Evolutionary conservation across 53 echinoderm and acorn worm genomes (phyloP).

Genomic region (Luidia sarsii): DNA sequence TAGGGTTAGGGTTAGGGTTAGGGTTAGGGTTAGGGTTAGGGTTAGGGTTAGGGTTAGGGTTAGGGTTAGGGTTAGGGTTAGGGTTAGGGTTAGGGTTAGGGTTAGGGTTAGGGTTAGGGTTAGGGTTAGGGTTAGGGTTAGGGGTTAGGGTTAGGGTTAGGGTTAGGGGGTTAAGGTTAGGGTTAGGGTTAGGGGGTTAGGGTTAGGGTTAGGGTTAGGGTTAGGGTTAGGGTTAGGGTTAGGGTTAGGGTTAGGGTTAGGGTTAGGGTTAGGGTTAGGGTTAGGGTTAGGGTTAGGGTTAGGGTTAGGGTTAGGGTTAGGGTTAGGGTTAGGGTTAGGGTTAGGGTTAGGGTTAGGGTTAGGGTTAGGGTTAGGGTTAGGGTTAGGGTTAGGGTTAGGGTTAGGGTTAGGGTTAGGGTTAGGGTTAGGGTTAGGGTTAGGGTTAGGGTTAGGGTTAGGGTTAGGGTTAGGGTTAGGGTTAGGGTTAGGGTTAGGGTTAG

Average conservation of each 20-base stretch:
- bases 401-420: constrained; percentile 38
- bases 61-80: constrained; percentile 51
- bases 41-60: constrained; percentile 51
- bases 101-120: constrained; percentile 43
- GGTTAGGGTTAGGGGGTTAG: too few species aligned
- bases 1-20: constrained; percentile 31
- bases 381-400: constrained; percentile 47
- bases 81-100: constrained; percentile 49
- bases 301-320: constrained; percentile 28
- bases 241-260: constrained; percentile 27
- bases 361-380: constrained; percentile 43
- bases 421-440: constrained; percentile 31
- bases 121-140: too few species aligned
- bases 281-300: constrained; percentile 41
- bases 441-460: constrained; percentile 25
- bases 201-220: constrained; percentile 52
- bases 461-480: constrained; percentile 38
- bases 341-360: constrained; percentile 47
- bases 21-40: constrained; percentile 49
- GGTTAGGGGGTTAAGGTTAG: too few species aligned
- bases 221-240: constrained; percentile 43
- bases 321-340: constrained; percentile 45
- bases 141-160: constrained; percentile 42
- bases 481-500: constrained; percentile 30
- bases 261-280: constrained; percentile 42